Base-by-base conservation (phyloP, 2,113 vertebrate species). In the Periophthalmodon schlosseri region DNA sequence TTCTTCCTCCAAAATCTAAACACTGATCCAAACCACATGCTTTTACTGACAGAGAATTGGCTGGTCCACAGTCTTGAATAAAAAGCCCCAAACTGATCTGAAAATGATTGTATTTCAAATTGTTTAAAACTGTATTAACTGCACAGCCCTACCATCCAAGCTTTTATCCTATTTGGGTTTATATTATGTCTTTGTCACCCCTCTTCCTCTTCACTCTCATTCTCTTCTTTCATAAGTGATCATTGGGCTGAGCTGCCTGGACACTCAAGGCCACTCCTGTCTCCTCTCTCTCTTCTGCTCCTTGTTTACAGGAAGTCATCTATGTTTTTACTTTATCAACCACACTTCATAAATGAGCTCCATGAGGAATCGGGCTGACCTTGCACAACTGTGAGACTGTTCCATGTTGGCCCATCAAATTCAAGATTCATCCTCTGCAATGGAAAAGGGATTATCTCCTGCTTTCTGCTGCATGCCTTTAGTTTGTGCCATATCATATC, bases 241-340 rank as follows among this genome's bases (percentile, higher is more conserved):
- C 82, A 85, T 83, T 82, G 74, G 84, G 85, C 84, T 74, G 77
- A 68, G 64, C 71, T 64, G 77, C 85, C 85, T 86, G 84, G 76
- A 84, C 79, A 69, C 78, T 87, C 83, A 85, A 87, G 82, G 83
- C 74, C 84, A 76, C 75, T 87, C 78, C 73, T 56, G 56, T 46
- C 52, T 56, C 56, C 34, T 46, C 44, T 58, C 44, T 58, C 57
- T 67, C 72, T 78, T 71, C 67, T 80, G 72, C 67, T 68, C 63
- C 81, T 82, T 82, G 84, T 84, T 89, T 87, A 87, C 85, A 83
- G 86, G 80, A 87, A 87, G 65, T 75, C 1, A 33, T 57, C 70
- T 54, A 63, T 68, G 65, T 79, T 70, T 83, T 76, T 34, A 5
- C 20, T 66, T 67, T 50, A 70, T 87, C 83, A 80, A 82, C 71